Evolutionary conservation across 2,113 vertebrate species (phyloP).

Genomic region (Anolis carolinensis): DNA sequence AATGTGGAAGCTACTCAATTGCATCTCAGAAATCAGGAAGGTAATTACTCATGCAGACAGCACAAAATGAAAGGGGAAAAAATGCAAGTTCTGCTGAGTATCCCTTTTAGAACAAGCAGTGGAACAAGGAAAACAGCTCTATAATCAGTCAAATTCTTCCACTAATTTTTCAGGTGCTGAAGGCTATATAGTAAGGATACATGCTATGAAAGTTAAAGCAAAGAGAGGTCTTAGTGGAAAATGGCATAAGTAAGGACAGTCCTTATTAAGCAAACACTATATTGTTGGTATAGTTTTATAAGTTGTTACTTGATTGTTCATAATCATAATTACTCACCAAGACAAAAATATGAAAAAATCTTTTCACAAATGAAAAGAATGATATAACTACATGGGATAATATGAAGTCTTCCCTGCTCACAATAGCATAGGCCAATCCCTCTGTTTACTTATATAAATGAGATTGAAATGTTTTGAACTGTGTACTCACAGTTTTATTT

Average conservation of each 20-base stretch:
- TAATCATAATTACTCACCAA: background rate
- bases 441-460: background rate
- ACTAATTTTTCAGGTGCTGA: constrained; percentile 94
- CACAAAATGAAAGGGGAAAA: constrained; percentile 88
- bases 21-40: constrained; percentile 95
- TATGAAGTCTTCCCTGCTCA: fast-evolving
- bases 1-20: constrained; percentile 89
- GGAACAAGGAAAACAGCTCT: constrained; percentile 86
- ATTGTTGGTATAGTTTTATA: constrained; percentile 37
- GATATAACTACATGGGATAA: fast-evolving
- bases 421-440: background rate
- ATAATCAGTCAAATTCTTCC: constrained; percentile 94
- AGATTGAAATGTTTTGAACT: background rate
- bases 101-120: constrained; percentile 88
- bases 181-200: constrained; percentile 79
- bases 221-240: constrained; percentile 72
- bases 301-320: constrained; percentile 58
- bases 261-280: constrained; percentile 65
- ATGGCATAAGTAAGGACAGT: constrained; percentile 66
- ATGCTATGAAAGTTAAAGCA: constrained; percentile 86
- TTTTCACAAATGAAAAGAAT: too few species aligned
- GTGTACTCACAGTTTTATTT: too few species aligned
- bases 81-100: constrained; percentile 94
- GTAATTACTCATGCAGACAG: constrained; percentile 98
- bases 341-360: background rate